phyloP scores from a whole-genome alignment of 2,113 vertebrate species.

The Erinaceus europaeus region DNA sequence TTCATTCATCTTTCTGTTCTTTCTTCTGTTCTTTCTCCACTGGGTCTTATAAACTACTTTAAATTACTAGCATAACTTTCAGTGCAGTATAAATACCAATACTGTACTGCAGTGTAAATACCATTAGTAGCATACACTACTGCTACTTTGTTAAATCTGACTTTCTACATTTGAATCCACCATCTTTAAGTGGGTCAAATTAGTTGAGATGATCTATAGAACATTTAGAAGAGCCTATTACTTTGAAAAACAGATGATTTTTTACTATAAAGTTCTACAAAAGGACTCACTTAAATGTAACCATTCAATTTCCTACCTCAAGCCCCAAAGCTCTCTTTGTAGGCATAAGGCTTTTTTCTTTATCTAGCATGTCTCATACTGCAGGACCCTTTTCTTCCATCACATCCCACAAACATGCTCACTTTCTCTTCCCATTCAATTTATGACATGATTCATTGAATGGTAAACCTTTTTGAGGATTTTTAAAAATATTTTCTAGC shows the following conservation, averaged over 20 bases:
- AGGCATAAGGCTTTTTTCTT: slow-evolving; percentile 50
- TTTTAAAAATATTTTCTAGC: slow-evolving; percentile 81
- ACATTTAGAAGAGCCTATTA: slow-evolving; percentile 35
- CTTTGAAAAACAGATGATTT: slow-evolving; percentile 39
- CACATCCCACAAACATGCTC: slow-evolving; percentile 49
- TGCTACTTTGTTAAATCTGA: slow-evolving; percentile 15
- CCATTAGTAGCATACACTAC: background rate
- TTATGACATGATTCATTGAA: slow-evolving; percentile 83
- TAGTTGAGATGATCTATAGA: slow-evolving; percentile 37
- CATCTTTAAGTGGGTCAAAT: slow-evolving; percentile 43
- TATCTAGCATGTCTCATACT: slow-evolving; percentile 26
- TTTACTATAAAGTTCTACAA: slow-evolving; percentile 22
- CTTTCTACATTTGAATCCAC: slow-evolving; percentile 5
- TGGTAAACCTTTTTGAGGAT: slow-evolving; percentile 83
- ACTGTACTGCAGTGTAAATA: slow-evolving; percentile 23
- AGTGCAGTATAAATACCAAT: background rate
- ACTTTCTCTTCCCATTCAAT: slow-evolving; percentile 60
- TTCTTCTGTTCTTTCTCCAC: too few relatives aligned
- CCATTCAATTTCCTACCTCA: slow-evolving; percentile 55
- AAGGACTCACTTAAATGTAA: slow-evolving; percentile 14
- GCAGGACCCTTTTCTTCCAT: slow-evolving; percentile 24
- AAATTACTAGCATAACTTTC: slow-evolving; percentile 21
- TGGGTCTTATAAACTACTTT: too few relatives aligned
- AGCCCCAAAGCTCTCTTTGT: slow-evolving; percentile 15
- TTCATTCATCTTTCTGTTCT: accelerated